These are phyloP conservation scores for Myrmophylax atrothorax DNA, from an alignment of 2,113 vertebrate species.

Conservation along the genomic window DNA sequence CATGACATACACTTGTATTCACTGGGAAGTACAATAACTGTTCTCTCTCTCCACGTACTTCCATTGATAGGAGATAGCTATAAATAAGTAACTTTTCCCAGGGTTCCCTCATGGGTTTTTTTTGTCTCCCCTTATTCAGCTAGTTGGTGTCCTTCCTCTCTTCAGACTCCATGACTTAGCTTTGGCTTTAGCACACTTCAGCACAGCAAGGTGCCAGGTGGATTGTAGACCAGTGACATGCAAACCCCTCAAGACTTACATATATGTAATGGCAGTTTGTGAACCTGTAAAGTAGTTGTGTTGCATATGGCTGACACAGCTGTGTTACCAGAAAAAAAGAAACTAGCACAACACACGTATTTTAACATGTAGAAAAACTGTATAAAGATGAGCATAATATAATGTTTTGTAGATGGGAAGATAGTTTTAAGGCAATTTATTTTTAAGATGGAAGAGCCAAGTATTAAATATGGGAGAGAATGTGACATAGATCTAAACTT, in stretches of 20 bases:
- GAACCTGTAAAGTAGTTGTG: neutral
- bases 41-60: neutral
- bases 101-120: neutral
- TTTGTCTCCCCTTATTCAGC: neutral
- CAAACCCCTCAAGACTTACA: fast-evolving
- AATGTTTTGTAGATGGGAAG: neutral
- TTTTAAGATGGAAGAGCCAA: neutral
- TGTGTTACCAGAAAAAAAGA: neutral
- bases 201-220: neutral
- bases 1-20: neutral
- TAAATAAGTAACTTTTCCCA: neutral
- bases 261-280: neutral
- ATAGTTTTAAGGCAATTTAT: neutral
- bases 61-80: neutral
- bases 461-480: neutral
- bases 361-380: neutral
- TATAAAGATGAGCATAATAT: neutral
- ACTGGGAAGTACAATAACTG: neutral
- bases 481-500: neutral
- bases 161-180: neutral
- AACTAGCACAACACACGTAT: neutral
- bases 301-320: neutral
- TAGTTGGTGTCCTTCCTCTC: neutral
- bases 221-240: neutral
- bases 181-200: neutral